A percentile compares a stretch with the other conserved stretches of the same genome.
phyloP scores from a whole-genome alignment of 2,888 invertebrate species.

The Drosophila nr. perissopoda region DNA sequence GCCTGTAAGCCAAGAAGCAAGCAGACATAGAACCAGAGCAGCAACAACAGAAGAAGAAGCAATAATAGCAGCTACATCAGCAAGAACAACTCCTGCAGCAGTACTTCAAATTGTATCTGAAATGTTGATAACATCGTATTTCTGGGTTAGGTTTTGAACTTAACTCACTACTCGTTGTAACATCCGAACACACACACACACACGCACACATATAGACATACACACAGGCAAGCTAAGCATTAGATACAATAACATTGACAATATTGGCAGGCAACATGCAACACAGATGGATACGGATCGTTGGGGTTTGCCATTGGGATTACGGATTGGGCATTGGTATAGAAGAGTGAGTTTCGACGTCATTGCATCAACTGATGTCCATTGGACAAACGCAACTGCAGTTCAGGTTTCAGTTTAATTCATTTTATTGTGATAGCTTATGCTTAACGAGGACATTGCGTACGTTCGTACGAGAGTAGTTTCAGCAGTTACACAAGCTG shows the following conservation, averaged over 20 bases:
- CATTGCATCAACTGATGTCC: slow-evolving; percentile 37
- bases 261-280: slow-evolving; percentile 47
- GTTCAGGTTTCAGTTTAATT: slow-evolving; percentile 22
- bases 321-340: neutral
- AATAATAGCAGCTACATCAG: neutral
- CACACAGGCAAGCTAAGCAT: slow-evolving; percentile 37
- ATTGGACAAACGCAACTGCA: slow-evolving; percentile 21
- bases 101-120: slow-evolving; percentile 55
- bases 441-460: neutral
- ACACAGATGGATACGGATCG: slow-evolving; percentile 58
- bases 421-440: slow-evolving; percentile 2
- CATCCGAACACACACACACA: slow-evolving; percentile 26
- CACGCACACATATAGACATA: neutral
- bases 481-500: neutral
- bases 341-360: neutral
- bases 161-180: slow-evolving; percentile 26
- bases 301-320: slow-evolving; percentile 22
- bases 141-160: slow-evolving; percentile 42
- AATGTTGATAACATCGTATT: slow-evolving; percentile 69
- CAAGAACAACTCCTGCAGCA: slow-evolving; percentile 21
- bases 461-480: neutral
- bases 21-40: slow-evolving; percentile 26
- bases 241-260: slow-evolving; percentile 69
- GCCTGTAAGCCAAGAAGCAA: slow-evolving; percentile 57
- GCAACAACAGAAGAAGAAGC: slow-evolving; percentile 2